Conservation (phyloP, 1,140 invertebrate genomes). For the Phenacoccus solenopsis region DNA sequence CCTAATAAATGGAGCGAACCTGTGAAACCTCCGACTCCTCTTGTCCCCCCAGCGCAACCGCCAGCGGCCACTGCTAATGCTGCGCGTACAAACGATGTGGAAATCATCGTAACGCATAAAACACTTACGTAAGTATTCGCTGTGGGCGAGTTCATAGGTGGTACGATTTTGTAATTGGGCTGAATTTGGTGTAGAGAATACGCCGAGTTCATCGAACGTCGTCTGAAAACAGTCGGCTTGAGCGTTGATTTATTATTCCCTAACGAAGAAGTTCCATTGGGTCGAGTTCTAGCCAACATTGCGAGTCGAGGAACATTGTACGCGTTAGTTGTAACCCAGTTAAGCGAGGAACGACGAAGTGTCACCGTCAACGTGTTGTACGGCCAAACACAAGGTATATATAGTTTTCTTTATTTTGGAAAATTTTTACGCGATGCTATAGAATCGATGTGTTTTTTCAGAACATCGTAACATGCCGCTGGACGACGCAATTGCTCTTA, state of each 20-base stretch:
- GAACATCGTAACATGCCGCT: slow-evolving; percentile 90
- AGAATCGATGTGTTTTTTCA: slow-evolving; percentile 31
- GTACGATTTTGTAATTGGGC: not conserved
- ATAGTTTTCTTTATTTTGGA: not conserved
- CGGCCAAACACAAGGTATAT: slow-evolving; percentile 71
- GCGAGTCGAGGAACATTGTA: slow-evolving; percentile 71
- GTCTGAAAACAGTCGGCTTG: slow-evolving; percentile 65
- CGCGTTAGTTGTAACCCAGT: slow-evolving; percentile 70
- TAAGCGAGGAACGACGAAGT: slow-evolving; percentile 72
- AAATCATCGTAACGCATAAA: slow-evolving; percentile 73
- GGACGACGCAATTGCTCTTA: slow-evolving; percentile 71
- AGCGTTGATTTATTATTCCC: slow-evolving; percentile 78
- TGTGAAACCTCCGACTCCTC: not conserved
- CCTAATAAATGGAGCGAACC: not conserved
- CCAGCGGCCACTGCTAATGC: slow-evolving; percentile 36
- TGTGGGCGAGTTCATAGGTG: not conserved
- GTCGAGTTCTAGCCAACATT: slow-evolving; percentile 76
- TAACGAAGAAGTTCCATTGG: slow-evolving; percentile 72
- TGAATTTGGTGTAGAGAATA: slow-evolving; percentile 50
- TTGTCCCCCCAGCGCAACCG: not conserved
- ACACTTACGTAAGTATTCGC: slow-evolving; percentile 52
- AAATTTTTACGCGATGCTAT: slow-evolving; percentile 20
- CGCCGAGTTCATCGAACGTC: slow-evolving; percentile 73
- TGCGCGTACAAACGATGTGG: slow-evolving; percentile 55
- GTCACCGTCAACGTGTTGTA: slow-evolving; percentile 83